These are phyloP conservation scores for Tolmerus cingulatus DNA, from an alignment of 2,888 invertebrate genomes.

Conservation along the genomic window DNA sequence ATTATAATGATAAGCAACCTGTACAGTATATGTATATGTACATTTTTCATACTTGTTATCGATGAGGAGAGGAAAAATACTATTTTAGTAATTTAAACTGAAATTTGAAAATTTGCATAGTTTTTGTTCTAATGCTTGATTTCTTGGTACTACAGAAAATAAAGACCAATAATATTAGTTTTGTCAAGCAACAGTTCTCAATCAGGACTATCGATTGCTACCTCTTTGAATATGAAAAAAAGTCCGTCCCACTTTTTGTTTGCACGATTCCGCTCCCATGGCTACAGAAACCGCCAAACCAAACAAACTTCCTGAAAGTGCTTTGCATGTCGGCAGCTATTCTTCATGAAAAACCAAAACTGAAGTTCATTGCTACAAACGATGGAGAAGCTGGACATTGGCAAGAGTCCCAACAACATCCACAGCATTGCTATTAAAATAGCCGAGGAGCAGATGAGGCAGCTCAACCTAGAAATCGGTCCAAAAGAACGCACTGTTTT, in stretches of 20 bases:
- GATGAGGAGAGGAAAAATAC: too few relatives aligned
- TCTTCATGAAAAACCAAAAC: background rate
- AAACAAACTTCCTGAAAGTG: background rate
- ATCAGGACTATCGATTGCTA: background rate
- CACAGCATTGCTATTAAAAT: conserved; percentile 68
- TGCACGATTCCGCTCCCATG: background rate
- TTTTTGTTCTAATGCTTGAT: too few relatives aligned
- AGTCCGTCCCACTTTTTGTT: background rate
- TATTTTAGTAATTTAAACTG: too few relatives aligned
- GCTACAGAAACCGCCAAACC: background rate
- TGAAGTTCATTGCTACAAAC: background rate
- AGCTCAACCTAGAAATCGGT: conserved; percentile 57
- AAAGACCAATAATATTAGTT: background rate
- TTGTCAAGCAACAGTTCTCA: background rate
- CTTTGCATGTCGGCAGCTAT: background rate
- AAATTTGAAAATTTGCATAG: too few relatives aligned
- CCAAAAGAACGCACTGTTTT: conserved; percentile 68
- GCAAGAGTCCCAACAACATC: conserved; percentile 58
- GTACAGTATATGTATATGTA: too few relatives aligned
- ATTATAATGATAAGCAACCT: too few relatives aligned
- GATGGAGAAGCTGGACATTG: conserved; percentile 4
- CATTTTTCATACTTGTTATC: too few relatives aligned
- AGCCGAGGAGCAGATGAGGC: conserved; percentile 62
- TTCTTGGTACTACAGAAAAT: too few relatives aligned
- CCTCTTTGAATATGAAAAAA: background rate